phyloP scores from a whole-genome alignment of 1,140 invertebrate genomes.

The Heliothis virescens region DNA sequence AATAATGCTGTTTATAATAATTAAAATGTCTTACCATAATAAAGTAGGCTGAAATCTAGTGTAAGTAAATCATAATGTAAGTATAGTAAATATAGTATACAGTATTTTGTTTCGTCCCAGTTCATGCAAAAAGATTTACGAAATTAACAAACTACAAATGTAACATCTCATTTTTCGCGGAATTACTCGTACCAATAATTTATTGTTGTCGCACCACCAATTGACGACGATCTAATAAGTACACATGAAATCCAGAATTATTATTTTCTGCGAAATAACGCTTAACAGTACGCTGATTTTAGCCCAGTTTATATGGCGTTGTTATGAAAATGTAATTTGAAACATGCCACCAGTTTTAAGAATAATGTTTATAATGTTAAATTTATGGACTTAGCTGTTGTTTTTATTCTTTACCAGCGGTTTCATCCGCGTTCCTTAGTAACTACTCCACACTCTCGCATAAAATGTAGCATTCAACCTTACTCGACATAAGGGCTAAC shows the following conservation, averaged over 20 bases:
- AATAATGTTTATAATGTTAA: background rate
- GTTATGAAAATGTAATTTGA: background rate
- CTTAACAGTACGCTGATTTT: background rate
- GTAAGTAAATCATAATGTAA: too few relatives aligned
- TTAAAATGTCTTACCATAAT: background rate
- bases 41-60: background rate
- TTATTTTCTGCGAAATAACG: background rate
- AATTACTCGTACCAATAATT: too few relatives aligned
- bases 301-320: conserved; percentile 1
- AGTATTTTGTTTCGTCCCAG: too few relatives aligned
- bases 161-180: too few relatives aligned
- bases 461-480: background rate
- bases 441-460: too few relatives aligned
- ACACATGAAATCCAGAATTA: too few relatives aligned
- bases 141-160: too few relatives aligned
- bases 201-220: too few relatives aligned
- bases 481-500: too few relatives aligned
- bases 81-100: too few relatives aligned
- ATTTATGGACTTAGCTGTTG: background rate
- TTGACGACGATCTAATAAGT: too few relatives aligned
- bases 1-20: background rate
- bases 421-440: background rate
- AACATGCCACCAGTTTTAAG: conserved; percentile 32
- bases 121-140: too few relatives aligned
- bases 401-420: background rate